phyloP scores from a whole-genome alignment of 2,888 invertebrate genomes.

The Cancer borealis region DNA sequence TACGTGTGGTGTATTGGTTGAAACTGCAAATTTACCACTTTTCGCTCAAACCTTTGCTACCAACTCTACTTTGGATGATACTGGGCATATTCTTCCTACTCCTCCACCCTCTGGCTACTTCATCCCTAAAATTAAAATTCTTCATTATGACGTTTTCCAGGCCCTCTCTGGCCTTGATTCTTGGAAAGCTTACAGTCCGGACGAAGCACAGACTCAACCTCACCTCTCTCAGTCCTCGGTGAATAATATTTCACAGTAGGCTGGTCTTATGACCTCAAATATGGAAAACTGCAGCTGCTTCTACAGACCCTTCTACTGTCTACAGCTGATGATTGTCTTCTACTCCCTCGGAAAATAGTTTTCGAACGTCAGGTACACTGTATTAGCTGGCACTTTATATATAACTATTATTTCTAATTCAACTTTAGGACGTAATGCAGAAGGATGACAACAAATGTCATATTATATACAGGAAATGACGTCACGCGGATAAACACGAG shows the following conservation, averaged over 20 bases:
- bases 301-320: neutral
- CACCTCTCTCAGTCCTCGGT: neutral
- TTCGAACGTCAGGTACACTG: neutral
- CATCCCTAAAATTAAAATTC: too few species aligned
- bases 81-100: too few species aligned
- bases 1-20: too few species aligned
- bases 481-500: conserved; percentile 52
- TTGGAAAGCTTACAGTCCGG: too few species aligned
- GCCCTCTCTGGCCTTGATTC: too few species aligned
- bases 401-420: neutral
- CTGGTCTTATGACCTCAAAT: neutral
- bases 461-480: conserved; percentile 52
- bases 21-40: too few species aligned
- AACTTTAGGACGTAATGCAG: neutral
- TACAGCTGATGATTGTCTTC: neutral
- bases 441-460: conserved; percentile 2
- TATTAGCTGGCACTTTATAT: neutral
- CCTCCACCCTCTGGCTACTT: neutral
- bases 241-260: neutral
- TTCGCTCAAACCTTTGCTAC: too few species aligned
- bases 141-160: too few species aligned
- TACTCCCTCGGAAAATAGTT: neutral
- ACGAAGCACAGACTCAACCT: neutral
- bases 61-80: too few species aligned
- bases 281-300: neutral